Evolutionary conservation across 2,797 vertebrate species (phyloP).

Genomic region (Danio choprae): DNA sequence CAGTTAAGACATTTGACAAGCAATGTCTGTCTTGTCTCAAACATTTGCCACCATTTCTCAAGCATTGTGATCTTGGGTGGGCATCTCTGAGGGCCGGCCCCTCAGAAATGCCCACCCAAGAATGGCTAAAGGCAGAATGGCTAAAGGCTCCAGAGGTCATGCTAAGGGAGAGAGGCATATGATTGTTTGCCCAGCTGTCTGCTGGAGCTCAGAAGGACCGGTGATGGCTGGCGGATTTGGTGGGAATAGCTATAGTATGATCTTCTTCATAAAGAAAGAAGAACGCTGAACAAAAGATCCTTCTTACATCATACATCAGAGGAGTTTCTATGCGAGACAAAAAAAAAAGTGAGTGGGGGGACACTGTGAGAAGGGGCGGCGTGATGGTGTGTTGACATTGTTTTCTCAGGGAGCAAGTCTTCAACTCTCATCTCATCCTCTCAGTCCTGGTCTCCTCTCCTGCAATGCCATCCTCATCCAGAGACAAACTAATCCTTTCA

Average conservation of each 20-base stretch:
- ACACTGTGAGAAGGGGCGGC: background rate
- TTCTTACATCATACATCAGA: background rate
- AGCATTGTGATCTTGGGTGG: constrained; percentile 62
- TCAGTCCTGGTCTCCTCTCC: constrained; percentile 21
- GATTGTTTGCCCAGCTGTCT: constrained; percentile 78
- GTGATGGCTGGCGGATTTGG: constrained; percentile 30
- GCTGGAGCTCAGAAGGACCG: constrained; percentile 52
- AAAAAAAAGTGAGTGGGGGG: background rate
- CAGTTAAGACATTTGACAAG: no score
- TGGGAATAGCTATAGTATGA: constrained; percentile 10
- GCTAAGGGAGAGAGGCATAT: constrained; percentile 63
- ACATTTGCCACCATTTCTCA: no score
- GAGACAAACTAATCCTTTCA: constrained; percentile 64
- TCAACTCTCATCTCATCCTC: constrained; percentile 17
- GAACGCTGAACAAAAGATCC: constrained; percentile 21
- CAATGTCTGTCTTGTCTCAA: no score
- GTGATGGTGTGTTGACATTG: constrained; percentile 26
- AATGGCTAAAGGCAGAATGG: no score
- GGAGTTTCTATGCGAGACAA: background rate
- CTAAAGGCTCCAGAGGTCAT: constrained; percentile 51
- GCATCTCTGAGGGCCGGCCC: constrained; percentile 48
- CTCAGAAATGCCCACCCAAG: no score
- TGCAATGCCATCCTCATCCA: constrained; percentile 59
- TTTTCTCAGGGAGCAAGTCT: constrained; percentile 34
- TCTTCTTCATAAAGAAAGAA: constrained; percentile 35